Evolutionary conservation across 2,113 vertebrate species (phyloP), one percentile per base, ranked within the genome.

Genomic region (Colistium nudipinnis): DNA sequence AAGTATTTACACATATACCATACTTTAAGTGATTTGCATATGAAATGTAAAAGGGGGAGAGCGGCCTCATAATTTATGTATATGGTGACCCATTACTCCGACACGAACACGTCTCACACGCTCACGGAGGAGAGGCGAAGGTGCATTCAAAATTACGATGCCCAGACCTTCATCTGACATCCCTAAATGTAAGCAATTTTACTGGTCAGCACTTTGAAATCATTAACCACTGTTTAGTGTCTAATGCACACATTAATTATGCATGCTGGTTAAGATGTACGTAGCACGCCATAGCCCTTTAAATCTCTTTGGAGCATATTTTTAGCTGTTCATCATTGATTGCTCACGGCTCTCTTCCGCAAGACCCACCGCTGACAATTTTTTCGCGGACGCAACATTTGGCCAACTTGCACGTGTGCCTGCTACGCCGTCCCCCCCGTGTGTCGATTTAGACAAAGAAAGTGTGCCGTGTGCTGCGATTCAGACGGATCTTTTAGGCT

Each of bases 161-260:
- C 59, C n/a, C 11, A 71, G 64, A 79, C 78, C 81, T 85, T 83
- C 75, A 60, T 72, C 65, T 82, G 76, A 81, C 76, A 79, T 71
- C 57, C 59, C 60, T 74, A 83, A 84, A 84, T 69, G 56, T 25
- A 20, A 41, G 45, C 57, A 74, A 27, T 82, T 85, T 83, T 70
- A 85, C 81, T 63, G 69, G 86, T 89, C 87, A 91, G 87, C 83
- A 84, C 72, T 83, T 87, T 78, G 44, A 78, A 84, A 85, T 84
- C 83, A 77, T 87, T 86, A 83, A 75, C 63, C 66, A 66, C 76
- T 87, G 81, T 87, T 82, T 70, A 78, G 75, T 61, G 71, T 80
- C 79, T 88, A 86, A 88, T 86, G 86, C 67, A 68, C 20, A 9
- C 53, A 80, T 89, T 72, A 86, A 86, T 86, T 81, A 89, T 83